phyloP scores from a whole-genome alignment of 2,797 vertebrate genomes.

The Onychomys leucogaster region DNA sequence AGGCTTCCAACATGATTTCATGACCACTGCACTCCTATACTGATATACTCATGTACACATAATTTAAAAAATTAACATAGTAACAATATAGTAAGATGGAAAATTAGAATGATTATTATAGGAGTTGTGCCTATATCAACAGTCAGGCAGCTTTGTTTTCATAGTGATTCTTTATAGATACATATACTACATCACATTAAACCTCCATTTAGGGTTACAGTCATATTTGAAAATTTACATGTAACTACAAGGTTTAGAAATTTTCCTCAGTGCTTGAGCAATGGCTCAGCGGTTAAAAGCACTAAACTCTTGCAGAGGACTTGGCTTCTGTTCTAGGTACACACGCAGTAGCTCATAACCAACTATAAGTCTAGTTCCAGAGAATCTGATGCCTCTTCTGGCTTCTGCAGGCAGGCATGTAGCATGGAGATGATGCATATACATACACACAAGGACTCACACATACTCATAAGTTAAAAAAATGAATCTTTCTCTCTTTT shows the following conservation, averaged over 20 bases:
- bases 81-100: neutral
- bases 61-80: neutral
- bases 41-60: neutral
- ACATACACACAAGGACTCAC: neutral
- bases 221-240: neutral
- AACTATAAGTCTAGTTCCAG: neutral
- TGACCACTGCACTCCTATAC: neutral
- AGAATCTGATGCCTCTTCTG: neutral
- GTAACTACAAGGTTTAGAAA: neutral
- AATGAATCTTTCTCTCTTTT: neutral
- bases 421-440: neutral
- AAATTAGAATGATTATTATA: neutral
- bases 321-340: neutral
- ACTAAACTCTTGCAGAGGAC: neutral
- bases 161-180: neutral
- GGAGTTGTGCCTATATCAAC: neutral
- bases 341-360: neutral
- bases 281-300: neutral
- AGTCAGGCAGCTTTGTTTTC: neutral
- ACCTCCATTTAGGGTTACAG: neutral
- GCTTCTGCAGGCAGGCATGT: neutral
- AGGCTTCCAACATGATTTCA: neutral
- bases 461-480: neutral
- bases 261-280: neutral
- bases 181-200: neutral